Evolutionary conservation across 2,113 vertebrate genomes (phyloP), one percentile per base, ranked within the genome.

Genomic region (Cheilinus undulatus): DNA sequence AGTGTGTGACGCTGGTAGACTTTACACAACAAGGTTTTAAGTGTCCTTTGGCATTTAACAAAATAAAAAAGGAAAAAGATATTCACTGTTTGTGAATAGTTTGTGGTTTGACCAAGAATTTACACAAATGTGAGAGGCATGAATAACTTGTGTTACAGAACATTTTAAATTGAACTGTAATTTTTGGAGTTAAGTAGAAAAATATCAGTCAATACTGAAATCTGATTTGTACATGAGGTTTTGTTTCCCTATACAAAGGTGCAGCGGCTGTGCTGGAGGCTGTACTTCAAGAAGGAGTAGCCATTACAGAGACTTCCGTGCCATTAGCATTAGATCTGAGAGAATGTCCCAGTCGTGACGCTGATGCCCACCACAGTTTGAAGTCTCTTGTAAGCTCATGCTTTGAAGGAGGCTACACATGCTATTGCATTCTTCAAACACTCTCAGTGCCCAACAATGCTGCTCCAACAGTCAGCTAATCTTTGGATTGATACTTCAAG

Each of bases 361-460:
- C 57, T 76, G 72, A 69, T 22, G 40, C 42, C 52, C 42, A 27
- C 8, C 30, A 40, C 43, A 11, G 54, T 86, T 76, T 87, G 77
- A 88, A 69, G 82, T 81, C 64, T 75, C 30, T 36, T 67, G 4
- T 32, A 46, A 58, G 56, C 30, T 54, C 40, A 73, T 71, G 74
- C 71, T 78, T 81, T 60, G 45, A 54, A 46, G 42, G 40, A 51
- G 23, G 59, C 13, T 27, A n/a, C n/a, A n/a, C n/a, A n/a, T 46
- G 60, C 75, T 69, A 73, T 80, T 79, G 76, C 80, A 82, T 76
- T 84, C 85, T 88, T 90, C 82, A 91, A 85, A 89, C 80, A 54
- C 45, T 62, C 53, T 71, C 56, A 72, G 82, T 67, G 73, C 38
- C 32, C 73, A 74, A 23, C 78, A 27, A 8, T 72, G 46, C 48